phyloP scores from a whole-genome alignment of 2,888 invertebrate species.

The Fissipunctia ypsillon region DNA sequence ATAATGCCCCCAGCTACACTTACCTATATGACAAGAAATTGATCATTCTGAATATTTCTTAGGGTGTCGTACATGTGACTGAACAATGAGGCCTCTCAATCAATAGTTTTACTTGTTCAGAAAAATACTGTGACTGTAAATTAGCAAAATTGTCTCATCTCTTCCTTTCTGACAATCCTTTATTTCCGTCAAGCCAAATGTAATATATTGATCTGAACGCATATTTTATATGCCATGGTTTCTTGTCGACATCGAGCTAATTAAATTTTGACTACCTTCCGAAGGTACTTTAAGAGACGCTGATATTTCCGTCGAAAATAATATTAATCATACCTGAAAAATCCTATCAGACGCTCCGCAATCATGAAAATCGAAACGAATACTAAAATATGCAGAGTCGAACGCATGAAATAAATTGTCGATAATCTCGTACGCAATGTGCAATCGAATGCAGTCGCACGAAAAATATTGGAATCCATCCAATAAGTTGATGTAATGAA shows the following conservation, averaged over 20 bases:
- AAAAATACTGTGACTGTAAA: not conserved
- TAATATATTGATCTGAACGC: no score
- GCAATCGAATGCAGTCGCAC: conserved; percentile 84
- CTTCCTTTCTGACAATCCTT: not conserved
- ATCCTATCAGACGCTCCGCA: conserved; percentile 25
- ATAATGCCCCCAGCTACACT: not conserved
- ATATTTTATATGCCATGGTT: not conserved
- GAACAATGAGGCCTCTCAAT: not conserved
- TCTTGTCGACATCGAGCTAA: not conserved
- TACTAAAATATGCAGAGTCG: conserved; percentile 60
- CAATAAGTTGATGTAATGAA: conserved; percentile 89
- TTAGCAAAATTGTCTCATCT: not conserved
- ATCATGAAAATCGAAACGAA: conserved; percentile 43
- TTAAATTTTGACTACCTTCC: no score
- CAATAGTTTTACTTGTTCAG: no score
- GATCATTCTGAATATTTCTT: no score
- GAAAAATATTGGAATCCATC: conserved; percentile 88
- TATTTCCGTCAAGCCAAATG: not conserved
- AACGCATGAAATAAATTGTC: conserved; percentile 74
- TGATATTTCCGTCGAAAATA: not conserved
- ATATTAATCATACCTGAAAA: conserved; percentile 18
- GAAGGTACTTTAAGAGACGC: not conserved
- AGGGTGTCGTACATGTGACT: not conserved
- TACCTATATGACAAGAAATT: not conserved
- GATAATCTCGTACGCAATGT: conserved; percentile 79